Base-by-base conservation (phyloP, 2,888 invertebrate species). In the Trachelus iudaicus region DNA sequence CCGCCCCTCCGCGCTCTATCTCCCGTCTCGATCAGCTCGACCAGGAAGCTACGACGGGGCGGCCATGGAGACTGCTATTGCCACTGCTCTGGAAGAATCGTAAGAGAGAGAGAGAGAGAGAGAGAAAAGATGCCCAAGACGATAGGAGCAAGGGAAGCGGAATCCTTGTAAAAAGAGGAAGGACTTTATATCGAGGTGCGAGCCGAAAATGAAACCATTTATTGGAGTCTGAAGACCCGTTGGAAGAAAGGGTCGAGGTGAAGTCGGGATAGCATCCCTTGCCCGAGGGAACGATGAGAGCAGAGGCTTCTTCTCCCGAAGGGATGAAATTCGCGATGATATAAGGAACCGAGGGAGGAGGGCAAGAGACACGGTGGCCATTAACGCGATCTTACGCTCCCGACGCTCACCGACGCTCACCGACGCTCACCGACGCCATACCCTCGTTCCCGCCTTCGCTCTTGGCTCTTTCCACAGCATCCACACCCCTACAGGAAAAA, bases 161-260 rank as follows among this genome's bases (percentile, higher is more conserved):
- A 15, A 15, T 40, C 40, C 40, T 15, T 15, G 40, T 40, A 15
- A 40, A 40, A 56, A 33, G 77, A 77, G 73, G 80, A 79, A 79
- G 79, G 85, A 85, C 87, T 87, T 87, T 87, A 85, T 84, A 86
- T 86, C 85, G 82, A 81, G 83, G 80, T 81, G 85, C 81, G 80
- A 82, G 82, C 85, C 84, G 87, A 87, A 89, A 89, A 90, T 89
- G 90, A 90, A 89, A 90, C 90, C 89, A 90, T 90, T 90, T 90
- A 90, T 87, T 86, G 88, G 82, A 82, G 85, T 84, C 84, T 82
- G 85, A 84, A 83, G 85, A 87, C 81, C 81, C 79, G 81, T 74
- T 81, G 83, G 81, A 83, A 80, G 82, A 83, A 81, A 83, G 85
- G 83, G 83, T 83, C 81, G 83, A 77, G 81, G 81, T 78, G 81